A percentile compares a stretch with the other conserved stretches of the same genome.
phyloP scores from a whole-genome alignment of 2,797 vertebrate species.

The Platyrinchus mystaceus region DNA sequence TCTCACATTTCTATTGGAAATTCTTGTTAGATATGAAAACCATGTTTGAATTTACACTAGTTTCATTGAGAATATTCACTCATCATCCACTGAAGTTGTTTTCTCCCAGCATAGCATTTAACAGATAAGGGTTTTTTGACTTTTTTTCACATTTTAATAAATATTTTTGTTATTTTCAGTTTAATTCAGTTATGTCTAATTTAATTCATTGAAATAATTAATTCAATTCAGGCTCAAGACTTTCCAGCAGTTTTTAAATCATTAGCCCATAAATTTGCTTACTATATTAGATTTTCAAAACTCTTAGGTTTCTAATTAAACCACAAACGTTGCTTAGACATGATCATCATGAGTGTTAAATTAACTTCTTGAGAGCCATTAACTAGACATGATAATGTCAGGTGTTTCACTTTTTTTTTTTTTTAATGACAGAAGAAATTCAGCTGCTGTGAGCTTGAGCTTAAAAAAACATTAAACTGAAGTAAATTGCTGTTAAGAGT shows the following conservation, averaged over 20 bases:
- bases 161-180: neutral
- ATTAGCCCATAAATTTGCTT: neutral
- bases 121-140: neutral
- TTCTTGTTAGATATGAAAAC: neutral
- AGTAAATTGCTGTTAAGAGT: slow-evolving; percentile 32
- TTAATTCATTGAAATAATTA: neutral
- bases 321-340: slow-evolving; percentile 6
- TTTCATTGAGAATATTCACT: neutral
- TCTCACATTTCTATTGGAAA: neutral
- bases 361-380: slow-evolving; percentile 36
- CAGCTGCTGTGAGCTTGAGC: neutral
- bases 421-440: slow-evolving; percentile 1
- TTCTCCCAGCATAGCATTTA: neutral
- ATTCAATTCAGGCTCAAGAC: neutral
- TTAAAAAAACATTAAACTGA: slow-evolving; percentile 40
- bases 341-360: slow-evolving; percentile 25
- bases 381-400: slow-evolving; percentile 21
- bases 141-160: neutral
- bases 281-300: slow-evolving; percentile 3
- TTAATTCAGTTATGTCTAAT: neutral
- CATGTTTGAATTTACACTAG: neutral
- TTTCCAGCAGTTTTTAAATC: neutral
- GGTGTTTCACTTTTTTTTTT: neutral
- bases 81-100: neutral
- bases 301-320: slow-evolving; percentile 19